Evolutionary conservation across 2,113 vertebrate species (phyloP).

Genomic region (Scatophagus argus): DNA sequence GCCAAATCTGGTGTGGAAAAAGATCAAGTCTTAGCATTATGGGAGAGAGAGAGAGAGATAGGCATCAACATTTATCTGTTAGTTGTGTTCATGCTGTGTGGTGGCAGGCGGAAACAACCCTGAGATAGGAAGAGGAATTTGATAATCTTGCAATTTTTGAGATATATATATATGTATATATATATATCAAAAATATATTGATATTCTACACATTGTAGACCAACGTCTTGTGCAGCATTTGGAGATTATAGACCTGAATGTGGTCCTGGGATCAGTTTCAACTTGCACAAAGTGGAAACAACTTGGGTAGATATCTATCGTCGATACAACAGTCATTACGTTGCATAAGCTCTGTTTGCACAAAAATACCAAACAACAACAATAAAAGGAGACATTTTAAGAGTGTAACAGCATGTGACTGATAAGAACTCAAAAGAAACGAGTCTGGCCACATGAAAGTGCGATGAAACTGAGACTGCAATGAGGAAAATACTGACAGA

Average conservation of each 20-base stretch:
- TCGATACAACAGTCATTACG: not conserved
- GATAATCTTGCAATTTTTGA: not conserved
- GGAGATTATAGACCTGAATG: not conserved
- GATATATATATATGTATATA: too few relatives aligned
- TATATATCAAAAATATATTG: too few relatives aligned
- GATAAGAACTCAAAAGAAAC: not conserved
- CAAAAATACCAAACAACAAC: constrained; percentile 6
- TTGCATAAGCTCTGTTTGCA: constrained; percentile 22
- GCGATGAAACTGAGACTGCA: not conserved
- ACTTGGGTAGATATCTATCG: not conserved
- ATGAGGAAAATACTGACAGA: not conserved
- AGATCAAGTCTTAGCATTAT: not conserved
- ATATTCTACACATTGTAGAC: too few relatives aligned
- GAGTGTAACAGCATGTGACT: not conserved
- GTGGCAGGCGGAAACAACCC: not conserved
- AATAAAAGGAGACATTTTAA: not conserved
- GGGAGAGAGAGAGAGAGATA: not conserved
- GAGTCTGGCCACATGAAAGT: not conserved
- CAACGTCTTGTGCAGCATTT: constrained; percentile 26
- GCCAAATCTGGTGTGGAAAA: not conserved
- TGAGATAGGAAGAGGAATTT: not conserved
- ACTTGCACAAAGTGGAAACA: constrained; percentile 43
- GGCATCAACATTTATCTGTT: not conserved
- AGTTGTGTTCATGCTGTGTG: not conserved
- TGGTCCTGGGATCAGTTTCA: constrained; percentile 37